Percentiles rank a stretch among this genome's conserved stretches.
These are phyloP conservation scores for Catharus bicknelli DNA, from an alignment of 2,113 vertebrate genomes.

Conservation along the genomic window DNA sequence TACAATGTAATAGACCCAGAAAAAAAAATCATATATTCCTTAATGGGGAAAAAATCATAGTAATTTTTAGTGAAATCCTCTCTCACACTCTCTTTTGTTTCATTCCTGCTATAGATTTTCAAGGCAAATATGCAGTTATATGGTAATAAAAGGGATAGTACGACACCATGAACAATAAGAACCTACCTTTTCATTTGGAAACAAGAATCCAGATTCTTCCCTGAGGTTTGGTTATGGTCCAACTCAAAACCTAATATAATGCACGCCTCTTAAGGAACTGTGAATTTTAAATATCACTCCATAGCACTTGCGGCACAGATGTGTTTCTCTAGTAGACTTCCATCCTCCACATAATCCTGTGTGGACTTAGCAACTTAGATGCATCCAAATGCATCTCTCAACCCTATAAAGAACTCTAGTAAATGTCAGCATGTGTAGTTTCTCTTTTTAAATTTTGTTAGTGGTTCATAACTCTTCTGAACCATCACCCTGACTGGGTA, in stretches of 20 bases:
- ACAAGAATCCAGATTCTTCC: background rate
- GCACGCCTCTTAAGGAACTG: accelerated
- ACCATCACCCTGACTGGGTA: background rate
- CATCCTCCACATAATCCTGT: background rate
- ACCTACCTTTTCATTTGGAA: background rate
- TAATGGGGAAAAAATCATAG: background rate
- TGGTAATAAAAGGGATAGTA: background rate
- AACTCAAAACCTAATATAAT: background rate
- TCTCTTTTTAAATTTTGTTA: background rate
- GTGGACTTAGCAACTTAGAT: background rate
- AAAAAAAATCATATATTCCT: slow-evolving; percentile 42
- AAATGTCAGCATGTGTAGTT: background rate
- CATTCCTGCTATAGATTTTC: slow-evolving; percentile 31
- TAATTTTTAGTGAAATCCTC: slow-evolving; percentile 15
- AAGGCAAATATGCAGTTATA: slow-evolving; percentile 10
- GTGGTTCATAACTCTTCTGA: background rate
- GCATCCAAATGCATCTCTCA: background rate
- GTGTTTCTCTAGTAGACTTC: background rate
- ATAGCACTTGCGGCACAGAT: background rate
- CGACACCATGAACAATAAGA: background rate
- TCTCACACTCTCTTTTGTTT: background rate
- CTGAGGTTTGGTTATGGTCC: background rate
- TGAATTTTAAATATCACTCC: background rate
- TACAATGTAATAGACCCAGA: slow-evolving; percentile 10
- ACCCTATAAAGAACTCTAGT: background rate